A percentile compares a stretch with the other conserved stretches of the same genome.
phyloP scores from a whole-genome alignment of 2,888 invertebrate genomes.

The Erebia aethiops region DNA sequence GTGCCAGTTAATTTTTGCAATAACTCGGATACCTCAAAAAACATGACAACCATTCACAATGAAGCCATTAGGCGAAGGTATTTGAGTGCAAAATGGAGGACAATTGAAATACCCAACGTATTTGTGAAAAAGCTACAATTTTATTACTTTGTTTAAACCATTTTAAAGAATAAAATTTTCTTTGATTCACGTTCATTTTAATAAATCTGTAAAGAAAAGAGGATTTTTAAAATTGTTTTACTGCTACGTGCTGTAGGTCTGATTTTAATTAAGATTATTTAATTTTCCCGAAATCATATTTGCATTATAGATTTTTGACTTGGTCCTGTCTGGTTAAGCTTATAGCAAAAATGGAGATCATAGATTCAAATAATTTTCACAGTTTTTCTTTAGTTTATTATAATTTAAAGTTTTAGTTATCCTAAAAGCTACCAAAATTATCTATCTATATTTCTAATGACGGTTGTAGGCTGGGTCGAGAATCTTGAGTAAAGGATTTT shows the following conservation, averaged over 20 bases:
- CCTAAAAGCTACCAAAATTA: too few species aligned
- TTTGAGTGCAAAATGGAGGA: constrained; percentile 23
- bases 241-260: not conserved
- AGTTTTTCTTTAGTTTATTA: too few species aligned
- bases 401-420: too few species aligned
- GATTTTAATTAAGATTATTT: not conserved
- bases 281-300: not conserved
- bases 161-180: too few species aligned
- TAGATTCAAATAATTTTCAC: too few species aligned
- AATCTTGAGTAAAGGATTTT: too few species aligned
- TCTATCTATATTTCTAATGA: too few species aligned
- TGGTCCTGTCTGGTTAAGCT: too few species aligned
- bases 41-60: constrained; percentile 51
- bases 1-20: constrained; percentile 26
- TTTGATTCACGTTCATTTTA: not conserved
- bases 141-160: constrained; percentile 19
- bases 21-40: constrained; percentile 34
- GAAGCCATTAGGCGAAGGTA: constrained; percentile 59
- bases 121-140: constrained; percentile 17
- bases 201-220: not conserved
- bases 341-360: too few species aligned
- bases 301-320: not conserved
- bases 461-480: too few species aligned
- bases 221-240: not conserved
- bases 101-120: constrained; percentile 28